A percentile compares a stretch with the other conserved stretches of the same genome.
Conservation (phyloP, 2,888 invertebrate species). For the Cryptocephalus primarius region DNA sequence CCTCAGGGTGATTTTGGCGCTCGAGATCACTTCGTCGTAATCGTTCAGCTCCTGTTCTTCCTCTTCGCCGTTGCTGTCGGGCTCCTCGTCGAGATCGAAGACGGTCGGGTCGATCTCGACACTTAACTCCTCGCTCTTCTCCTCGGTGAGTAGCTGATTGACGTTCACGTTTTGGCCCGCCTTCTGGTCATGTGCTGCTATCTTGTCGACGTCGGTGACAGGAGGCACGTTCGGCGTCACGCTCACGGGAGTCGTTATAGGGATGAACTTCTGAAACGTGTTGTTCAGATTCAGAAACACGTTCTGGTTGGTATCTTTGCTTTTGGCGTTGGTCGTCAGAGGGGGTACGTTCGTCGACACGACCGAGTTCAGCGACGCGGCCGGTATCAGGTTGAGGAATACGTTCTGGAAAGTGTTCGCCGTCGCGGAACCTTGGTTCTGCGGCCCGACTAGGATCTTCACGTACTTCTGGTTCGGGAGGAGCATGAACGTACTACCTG, state of each 20-base stretch:
- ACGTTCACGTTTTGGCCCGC: constrained; percentile 17
- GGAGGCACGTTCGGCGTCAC: constrained; percentile 8
- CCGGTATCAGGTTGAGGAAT: constrained; percentile 30
- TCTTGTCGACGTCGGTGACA: not conserved
- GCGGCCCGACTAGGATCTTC: constrained; percentile 24
- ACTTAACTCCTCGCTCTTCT: constrained; percentile 32
- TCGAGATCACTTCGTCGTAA: constrained; percentile 29
- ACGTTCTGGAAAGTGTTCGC: constrained; percentile 28
- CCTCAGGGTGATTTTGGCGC: constrained; percentile 21
- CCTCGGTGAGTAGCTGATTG: constrained; percentile 24
- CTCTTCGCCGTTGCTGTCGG: constrained; percentile 14
- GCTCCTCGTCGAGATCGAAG: constrained; percentile 22
- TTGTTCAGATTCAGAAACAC: constrained; percentile 30
- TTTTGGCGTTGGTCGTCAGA: constrained; percentile 12
- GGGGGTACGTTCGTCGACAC: constrained; percentile 3
- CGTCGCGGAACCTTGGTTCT: constrained; percentile 13
- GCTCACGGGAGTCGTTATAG: constrained; percentile 13
- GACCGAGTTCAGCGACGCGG: constrained; percentile 16
- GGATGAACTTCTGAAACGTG: constrained; percentile 27
- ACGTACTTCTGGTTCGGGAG: constrained; percentile 29
- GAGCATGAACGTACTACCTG: constrained; percentile 23
- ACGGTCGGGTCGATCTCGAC: constrained; percentile 33
- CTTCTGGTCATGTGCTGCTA: constrained; percentile 1
- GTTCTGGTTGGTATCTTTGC: constrained; percentile 29
- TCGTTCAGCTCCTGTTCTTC: constrained; percentile 19